Evolutionary conservation across 2,888 invertebrate species (phyloP).

Genomic region (Drosophila eohydei): DNA sequence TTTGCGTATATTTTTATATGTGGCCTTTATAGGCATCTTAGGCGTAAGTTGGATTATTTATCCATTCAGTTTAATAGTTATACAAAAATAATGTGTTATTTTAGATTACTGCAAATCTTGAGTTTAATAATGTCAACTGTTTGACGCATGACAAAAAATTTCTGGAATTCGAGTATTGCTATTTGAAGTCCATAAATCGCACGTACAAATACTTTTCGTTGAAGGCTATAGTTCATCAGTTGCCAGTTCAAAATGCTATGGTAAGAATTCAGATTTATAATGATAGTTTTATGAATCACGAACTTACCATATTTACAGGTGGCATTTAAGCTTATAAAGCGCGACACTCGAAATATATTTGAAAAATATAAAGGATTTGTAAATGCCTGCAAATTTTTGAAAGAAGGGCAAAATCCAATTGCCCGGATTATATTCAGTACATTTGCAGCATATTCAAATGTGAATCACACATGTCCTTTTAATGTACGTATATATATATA

Average conservation of each 20-base stretch:
- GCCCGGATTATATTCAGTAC: conserved; percentile 15
- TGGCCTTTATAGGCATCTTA: neutral
- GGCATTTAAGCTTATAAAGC: conserved; percentile 17
- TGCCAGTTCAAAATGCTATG: conserved; percentile 27
- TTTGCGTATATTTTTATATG: neutral
- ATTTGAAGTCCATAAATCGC: conserved; percentile 56
- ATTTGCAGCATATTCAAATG: conserved; percentile 35
- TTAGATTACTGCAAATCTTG: conserved; percentile 40
- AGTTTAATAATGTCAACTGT: conserved; percentile 57
- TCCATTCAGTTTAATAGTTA: neutral
- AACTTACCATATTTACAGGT: conserved; percentile 11
- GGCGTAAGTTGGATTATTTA: conserved; percentile 20
- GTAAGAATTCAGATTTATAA: conserved; percentile 21
- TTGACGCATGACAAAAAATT: neutral
- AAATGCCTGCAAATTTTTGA: conserved; percentile 42
- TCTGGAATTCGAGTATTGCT: conserved; percentile 42
- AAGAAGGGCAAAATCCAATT: conserved; percentile 42
- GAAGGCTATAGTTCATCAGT: neutral
- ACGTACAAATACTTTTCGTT: conserved; percentile 54
- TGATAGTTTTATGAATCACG: neutral
- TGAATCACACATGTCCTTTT: conserved; percentile 57
- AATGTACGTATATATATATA: no score
- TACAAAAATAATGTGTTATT: neutral
- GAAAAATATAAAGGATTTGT: conserved; percentile 21
- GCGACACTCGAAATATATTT: conserved; percentile 29